Evolutionary conservation across 2,797 vertebrate species (phyloP).

Genomic region (Peromyscus eremicus): DNA sequence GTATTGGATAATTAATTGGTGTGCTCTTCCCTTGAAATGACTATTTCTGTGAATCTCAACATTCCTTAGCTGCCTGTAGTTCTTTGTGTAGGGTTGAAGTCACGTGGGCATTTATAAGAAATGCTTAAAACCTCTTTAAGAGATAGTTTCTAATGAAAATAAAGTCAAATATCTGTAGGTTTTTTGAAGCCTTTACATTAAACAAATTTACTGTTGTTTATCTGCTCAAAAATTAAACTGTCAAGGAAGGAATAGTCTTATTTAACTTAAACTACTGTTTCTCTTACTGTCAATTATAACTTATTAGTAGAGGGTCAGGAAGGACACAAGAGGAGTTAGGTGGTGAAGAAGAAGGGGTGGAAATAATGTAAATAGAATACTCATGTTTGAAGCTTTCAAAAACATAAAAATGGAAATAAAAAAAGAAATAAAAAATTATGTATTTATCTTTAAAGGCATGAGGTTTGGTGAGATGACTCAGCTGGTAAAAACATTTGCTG

Average conservation of each 20-base stretch:
- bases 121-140: not conserved
- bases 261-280: constrained; percentile 11
- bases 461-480: not conserved
- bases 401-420: no score
- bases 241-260: not conserved
- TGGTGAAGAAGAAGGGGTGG: not conserved
- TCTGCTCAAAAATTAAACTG: not conserved
- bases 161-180: not conserved
- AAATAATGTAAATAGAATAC: not conserved
- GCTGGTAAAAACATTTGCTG: not conserved
- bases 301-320: not conserved
- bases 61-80: not conserved
- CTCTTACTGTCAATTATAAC: not conserved
- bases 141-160: constrained; percentile 11
- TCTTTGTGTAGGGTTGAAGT: not conserved
- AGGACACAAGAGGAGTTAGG: not conserved
- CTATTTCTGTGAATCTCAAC: not conserved
- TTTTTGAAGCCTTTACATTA: constrained; percentile 1
- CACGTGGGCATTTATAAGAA: not conserved
- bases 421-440: not conserved
- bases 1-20: not conserved
- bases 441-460: not conserved
- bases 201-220: not conserved
- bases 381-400: not conserved
- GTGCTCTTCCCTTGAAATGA: not conserved